phyloP scores from a whole-genome alignment of 2,113 vertebrate genomes.

The Furnarius figulus region DNA sequence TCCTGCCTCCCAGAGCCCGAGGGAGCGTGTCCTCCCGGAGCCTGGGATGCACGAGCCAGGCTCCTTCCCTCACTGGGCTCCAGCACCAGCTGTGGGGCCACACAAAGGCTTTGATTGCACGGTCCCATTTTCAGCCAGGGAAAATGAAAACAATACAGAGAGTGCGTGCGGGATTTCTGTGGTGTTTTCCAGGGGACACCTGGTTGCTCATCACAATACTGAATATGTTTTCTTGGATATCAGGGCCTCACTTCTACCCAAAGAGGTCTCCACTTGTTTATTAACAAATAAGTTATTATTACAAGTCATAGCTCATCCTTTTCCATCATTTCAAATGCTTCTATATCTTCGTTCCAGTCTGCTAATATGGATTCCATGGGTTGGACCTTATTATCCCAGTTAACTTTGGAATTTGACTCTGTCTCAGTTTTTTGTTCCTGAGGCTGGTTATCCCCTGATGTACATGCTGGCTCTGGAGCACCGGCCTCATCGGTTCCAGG shows the following conservation, averaged over 20 bases:
- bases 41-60: not conserved
- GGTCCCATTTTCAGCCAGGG: slow-evolving; percentile 64
- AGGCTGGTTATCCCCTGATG: slow-evolving; percentile 68
- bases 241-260: slow-evolving; percentile 56
- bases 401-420: slow-evolving; percentile 63
- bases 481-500: slow-evolving; percentile 5
- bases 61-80: not conserved
- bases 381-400: slow-evolving; percentile 77
- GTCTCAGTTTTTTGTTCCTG: slow-evolving; percentile 70
- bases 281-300: slow-evolving; percentile 64
- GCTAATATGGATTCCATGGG: slow-evolving; percentile 92
- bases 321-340: slow-evolving; percentile 98
- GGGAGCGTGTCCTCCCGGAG: not conserved
- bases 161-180: slow-evolving; percentile 55
- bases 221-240: slow-evolving; percentile 51
- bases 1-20: not conserved
- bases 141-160: slow-evolving; percentile 49
- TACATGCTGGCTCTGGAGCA: slow-evolving; percentile 50
- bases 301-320: slow-evolving; percentile 95
- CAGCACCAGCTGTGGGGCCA: slow-evolving; percentile 30
- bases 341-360: slow-evolving; percentile 98
- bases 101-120: slow-evolving; percentile 42
- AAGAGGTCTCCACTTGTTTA: slow-evolving; percentile 58
- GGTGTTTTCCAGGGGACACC: slow-evolving; percentile 51
- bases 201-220: slow-evolving; percentile 64